Evolutionary conservation across 1,140 invertebrate species (phyloP).

Genomic region (Drosophila bifasciata): DNA sequence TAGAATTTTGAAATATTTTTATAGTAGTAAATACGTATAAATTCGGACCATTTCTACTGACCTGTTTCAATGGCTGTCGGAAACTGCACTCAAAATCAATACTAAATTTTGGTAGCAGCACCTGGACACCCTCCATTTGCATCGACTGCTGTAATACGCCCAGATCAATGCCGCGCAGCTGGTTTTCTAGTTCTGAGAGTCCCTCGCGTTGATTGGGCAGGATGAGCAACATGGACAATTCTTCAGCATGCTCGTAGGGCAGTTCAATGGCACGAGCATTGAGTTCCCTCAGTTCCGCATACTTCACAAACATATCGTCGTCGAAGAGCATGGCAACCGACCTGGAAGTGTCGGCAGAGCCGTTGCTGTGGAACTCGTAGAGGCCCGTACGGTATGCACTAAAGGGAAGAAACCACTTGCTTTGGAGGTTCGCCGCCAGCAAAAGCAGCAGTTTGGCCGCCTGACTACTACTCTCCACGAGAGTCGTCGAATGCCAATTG

Average conservation of each 20-base stretch:
- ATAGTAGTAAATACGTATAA: too few species aligned
- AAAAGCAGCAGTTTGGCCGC: constrained; percentile 47
- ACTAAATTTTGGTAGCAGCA: constrained; percentile 89
- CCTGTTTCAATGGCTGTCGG: constrained; percentile 65
- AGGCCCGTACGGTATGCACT: constrained; percentile 74
- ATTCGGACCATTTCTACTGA: constrained; percentile 29
- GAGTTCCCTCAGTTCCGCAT: constrained; percentile 80
- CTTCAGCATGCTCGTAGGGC: constrained; percentile 85
- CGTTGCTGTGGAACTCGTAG: constrained; percentile 67
- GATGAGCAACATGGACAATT: constrained; percentile 86
- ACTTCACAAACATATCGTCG: constrained; percentile 80
- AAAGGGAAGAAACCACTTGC: constrained; percentile 80
- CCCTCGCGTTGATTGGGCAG: constrained; percentile 86
- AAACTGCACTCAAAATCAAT: constrained; percentile 86
- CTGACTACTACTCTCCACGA: constrained; percentile 7
- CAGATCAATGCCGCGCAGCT: constrained; percentile 84
- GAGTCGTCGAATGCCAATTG: constrained; percentile 37
- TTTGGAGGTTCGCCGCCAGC: constrained; percentile 63
- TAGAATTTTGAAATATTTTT: not conserved
- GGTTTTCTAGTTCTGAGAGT: constrained; percentile 84
- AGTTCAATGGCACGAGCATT: constrained; percentile 84
- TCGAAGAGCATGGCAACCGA: constrained; percentile 78
- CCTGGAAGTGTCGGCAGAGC: constrained; percentile 16
- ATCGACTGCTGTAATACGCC: constrained; percentile 65
- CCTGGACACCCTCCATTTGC: constrained; percentile 83